phyloP scores from a whole-genome alignment of 2,113 vertebrate species.

The Caranx ignobilis region DNA sequence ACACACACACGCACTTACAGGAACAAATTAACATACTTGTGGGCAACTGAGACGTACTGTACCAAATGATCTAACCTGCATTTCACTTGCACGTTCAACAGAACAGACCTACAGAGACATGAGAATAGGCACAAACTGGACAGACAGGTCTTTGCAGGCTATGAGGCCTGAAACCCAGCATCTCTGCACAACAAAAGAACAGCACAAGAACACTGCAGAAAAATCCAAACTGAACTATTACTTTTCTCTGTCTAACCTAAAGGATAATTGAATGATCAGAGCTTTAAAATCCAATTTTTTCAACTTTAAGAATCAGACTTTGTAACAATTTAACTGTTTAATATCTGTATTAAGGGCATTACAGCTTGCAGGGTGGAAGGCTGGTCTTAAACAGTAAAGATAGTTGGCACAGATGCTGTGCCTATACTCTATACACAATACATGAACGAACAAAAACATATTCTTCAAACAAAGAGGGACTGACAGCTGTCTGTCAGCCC shows the following conservation, averaged over 20 bases:
- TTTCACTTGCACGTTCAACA: not conserved
- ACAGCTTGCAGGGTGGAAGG: not conserved
- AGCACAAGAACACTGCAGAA: not conserved
- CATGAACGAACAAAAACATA: slow-evolving; percentile 12
- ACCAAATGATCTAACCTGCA: not conserved
- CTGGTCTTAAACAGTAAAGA: not conserved
- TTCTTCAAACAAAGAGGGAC: slow-evolving; percentile 20
- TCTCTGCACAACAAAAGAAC: not conserved
- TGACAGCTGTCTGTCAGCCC: slow-evolving; percentile 19
- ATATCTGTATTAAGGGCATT: too few species aligned
- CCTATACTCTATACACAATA: not conserved
- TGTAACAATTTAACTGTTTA: not conserved
- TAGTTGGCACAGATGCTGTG: not conserved
- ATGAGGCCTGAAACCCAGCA: not conserved
- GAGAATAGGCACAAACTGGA: not conserved
- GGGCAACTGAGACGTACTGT: not conserved
- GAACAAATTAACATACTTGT: not conserved
- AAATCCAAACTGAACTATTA: too few species aligned
- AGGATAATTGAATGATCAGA: too few species aligned
- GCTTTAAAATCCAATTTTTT: not conserved
- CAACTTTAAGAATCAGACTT: not conserved
- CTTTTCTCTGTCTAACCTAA: too few species aligned
- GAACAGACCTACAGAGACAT: not conserved
- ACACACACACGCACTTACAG: not conserved
- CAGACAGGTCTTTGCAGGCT: not conserved